Conservation (phyloP, 2,113 vertebrate species). For the Hippocampus abdominalis region DNA sequence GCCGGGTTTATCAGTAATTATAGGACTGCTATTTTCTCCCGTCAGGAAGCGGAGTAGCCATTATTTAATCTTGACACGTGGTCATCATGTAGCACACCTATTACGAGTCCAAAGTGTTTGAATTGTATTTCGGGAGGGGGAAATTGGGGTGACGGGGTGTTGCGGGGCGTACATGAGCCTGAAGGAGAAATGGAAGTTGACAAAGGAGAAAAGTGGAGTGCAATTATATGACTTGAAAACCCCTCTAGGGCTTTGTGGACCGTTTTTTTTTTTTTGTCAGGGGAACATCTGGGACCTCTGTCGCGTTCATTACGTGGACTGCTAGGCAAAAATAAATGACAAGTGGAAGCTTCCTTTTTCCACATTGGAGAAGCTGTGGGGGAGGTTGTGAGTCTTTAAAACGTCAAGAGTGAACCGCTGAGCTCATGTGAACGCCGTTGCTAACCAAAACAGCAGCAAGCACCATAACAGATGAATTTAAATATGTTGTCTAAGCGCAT, state of each 20-base stretch:
- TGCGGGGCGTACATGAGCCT: conserved; percentile 20
- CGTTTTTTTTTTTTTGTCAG: conserved; percentile 4
- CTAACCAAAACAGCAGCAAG: not conserved
- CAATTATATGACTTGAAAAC: conserved; percentile 49
- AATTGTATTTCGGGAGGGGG: conserved; percentile 50
- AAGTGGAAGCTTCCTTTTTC: not conserved
- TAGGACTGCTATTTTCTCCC: conserved; percentile 65
- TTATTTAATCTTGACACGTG: conserved; percentile 76
- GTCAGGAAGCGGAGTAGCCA: conserved; percentile 58
- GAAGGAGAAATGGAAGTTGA: conserved; percentile 22
- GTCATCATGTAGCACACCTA: conserved; percentile 68
- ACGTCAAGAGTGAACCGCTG: not conserved
- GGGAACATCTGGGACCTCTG: conserved; percentile 4
- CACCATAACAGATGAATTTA: not conserved
- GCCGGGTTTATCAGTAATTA: conserved; percentile 77
- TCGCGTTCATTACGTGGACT: not conserved
- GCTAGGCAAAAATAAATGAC: not conserved
- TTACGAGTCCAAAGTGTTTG: conserved; percentile 66
- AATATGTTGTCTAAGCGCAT: not conserved
- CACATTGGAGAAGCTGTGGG: no score
- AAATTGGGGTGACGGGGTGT: conserved; percentile 51
- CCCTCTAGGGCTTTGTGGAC: conserved; percentile 27
- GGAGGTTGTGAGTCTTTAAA: no score
- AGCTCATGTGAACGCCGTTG: not conserved
- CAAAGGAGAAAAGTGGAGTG: conserved; percentile 15